Evolutionary conservation across 1,140 invertebrate genomes (phyloP), one percentile per base, ranked within the genome.

Genomic region (Pseudomyrmex concolor): DNA sequence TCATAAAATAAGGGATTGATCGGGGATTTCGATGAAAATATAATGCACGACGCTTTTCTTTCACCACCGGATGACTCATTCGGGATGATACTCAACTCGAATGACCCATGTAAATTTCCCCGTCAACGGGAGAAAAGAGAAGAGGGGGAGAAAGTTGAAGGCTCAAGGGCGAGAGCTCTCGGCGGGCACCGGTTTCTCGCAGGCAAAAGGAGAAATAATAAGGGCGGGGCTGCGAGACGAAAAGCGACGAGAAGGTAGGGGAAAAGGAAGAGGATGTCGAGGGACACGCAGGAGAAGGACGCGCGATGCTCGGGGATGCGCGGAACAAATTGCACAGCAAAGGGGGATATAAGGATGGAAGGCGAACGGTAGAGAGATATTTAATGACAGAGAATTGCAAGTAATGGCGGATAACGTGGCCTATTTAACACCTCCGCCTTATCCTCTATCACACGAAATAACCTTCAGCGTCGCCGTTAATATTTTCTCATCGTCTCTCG

Each of bases 151-250:
- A 82, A 45, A 84, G 90, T 92, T 84, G 89, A 90, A 12, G 89
- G 89, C 90, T 91, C 89, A 89, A 92, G 90, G 91, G 90, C 89
- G 62, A 88, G 62, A 88, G 89, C 92, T 85, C 92, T 85, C 88
- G 88, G 86, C 88, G 87, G 87, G 88, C 86, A 88, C 90, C 87
- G 91, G 88, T 85, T 34, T 34, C 34, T 50, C 50, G 72, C 34
- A 62, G 64, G 55, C 67, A 81, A 78, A 84, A 85, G 54, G 83
- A 84, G 80, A 86, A 85, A 89, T 89, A 87, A 83, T 86, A 86
- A 82, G 67, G 86, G 83, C 84, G 86, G 85, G 62, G 85, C 64
- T 83, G 71, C 66, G 62, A 80, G 62, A 80, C 77, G 71, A 71
- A 64, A 63, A 84, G 25, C 55, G 81, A 34, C 34, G 34, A 34